These are phyloP conservation scores for Zhengitettix transpicula DNA, from an alignment of 2,888 invertebrate species.

Conservation along the genomic window DNA sequence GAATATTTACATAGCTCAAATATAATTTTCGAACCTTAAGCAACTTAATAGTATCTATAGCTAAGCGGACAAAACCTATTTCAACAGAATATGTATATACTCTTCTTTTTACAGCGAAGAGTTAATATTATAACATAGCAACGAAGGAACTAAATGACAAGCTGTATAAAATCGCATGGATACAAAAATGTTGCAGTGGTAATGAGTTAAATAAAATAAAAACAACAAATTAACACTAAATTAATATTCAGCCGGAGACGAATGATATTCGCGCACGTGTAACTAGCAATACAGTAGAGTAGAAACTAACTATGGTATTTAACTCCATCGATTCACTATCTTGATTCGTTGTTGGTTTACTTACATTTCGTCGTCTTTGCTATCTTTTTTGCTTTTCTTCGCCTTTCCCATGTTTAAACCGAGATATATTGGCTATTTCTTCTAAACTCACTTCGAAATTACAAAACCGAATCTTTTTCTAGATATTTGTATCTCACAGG, in stretches of 20 bases:
- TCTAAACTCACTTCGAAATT: background rate
- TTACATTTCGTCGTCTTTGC: slow-evolving; percentile 44
- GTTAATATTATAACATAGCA: no score
- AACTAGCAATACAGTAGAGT: background rate
- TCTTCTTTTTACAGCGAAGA: no score
- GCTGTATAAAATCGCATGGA: no score
- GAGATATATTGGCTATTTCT: background rate
- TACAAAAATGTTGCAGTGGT: no score
- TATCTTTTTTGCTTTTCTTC: slow-evolving; percentile 66
- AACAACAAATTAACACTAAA: background rate
- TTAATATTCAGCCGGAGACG: background rate
- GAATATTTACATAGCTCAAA: no score
- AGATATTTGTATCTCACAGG: background rate
- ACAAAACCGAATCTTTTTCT: background rate
- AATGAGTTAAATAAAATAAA: background rate
- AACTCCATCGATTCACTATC: background rate
- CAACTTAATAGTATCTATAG: no score
- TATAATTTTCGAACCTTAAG: no score
- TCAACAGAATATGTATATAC: no score
- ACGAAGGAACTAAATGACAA: no score
- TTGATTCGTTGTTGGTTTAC: slow-evolving; percentile 9
- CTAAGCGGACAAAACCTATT: no score
- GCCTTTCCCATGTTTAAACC: slow-evolving; percentile 42
- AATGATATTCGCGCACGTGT: background rate
- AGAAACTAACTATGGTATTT: background rate